Conservation (phyloP, 2,888 invertebrate species). For the Agriopis marginaria region DNA sequence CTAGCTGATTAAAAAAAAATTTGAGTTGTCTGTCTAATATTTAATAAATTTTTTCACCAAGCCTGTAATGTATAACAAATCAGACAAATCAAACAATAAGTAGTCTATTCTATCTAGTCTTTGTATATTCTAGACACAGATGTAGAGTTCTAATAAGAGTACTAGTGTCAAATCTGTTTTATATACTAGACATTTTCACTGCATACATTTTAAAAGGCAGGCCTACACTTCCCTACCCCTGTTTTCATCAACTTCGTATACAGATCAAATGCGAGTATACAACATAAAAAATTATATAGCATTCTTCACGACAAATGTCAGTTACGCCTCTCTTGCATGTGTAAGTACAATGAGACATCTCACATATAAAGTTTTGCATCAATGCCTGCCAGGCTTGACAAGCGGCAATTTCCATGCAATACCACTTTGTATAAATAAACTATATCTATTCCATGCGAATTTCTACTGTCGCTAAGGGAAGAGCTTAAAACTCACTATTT, state of each 20-base stretch:
- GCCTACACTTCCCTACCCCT: background rate
- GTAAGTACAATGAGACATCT: slow-evolving; percentile 26
- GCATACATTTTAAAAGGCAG: background rate
- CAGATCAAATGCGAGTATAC: slow-evolving; percentile 8
- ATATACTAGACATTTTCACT: background rate
- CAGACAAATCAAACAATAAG: too few species aligned
- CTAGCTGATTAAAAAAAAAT: too few species aligned
- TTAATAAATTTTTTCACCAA: too few species aligned
- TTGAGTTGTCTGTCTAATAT: too few species aligned
- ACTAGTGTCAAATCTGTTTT: background rate
- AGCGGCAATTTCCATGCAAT: slow-evolving; percentile 22
- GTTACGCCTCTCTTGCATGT: slow-evolving; percentile 24
- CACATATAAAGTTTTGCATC: slow-evolving; percentile 24
- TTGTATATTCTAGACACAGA: too few species aligned
- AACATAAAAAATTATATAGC: slow-evolving; percentile 6
- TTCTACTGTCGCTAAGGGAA: slow-evolving; percentile 38
- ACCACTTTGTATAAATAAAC: slow-evolving; percentile 24
- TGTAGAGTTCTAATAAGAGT: too few species aligned
- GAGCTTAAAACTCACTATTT: slow-evolving; percentile 47
- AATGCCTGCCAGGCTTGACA: slow-evolving; percentile 5
- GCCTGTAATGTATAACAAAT: too few species aligned
- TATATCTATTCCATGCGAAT: slow-evolving; percentile 28
- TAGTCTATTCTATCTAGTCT: too few species aligned
- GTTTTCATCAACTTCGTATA: background rate
- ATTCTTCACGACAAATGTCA: slow-evolving; percentile 6